Percentiles rank a stretch among this genome's conserved stretches.
Evolutionary conservation across 2,797 vertebrate genomes (phyloP).

Genomic region (Falco naumanni): DNA sequence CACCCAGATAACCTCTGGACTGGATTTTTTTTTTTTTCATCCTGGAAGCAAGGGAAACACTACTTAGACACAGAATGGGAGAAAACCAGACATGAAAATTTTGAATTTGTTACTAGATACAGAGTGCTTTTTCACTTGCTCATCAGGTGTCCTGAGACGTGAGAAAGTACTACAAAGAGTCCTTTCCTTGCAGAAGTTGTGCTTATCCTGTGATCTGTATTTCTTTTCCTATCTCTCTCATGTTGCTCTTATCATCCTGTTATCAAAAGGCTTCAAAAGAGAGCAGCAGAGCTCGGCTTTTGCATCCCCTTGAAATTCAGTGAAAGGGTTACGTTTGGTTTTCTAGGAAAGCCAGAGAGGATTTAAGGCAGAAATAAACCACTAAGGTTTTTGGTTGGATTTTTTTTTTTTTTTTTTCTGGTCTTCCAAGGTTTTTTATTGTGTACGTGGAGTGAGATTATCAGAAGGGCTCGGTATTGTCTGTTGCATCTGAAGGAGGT

Average conservation of each 20-base stretch:
- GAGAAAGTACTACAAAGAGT: not conserved
- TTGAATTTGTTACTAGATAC: not conserved
- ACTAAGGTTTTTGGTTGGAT: not conserved
- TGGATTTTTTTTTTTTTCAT: not conserved
- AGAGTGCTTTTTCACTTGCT: not conserved
- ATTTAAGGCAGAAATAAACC: not conserved
- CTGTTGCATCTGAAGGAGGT: not conserved
- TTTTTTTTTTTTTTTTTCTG: not conserved
- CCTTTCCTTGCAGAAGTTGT: not conserved
- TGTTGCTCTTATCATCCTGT: not conserved
- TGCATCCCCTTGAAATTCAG: not conserved
- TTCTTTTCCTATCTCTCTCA: not conserved
- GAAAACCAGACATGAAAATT: not conserved
- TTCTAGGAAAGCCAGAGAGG: not conserved
- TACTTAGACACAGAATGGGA: not conserved
- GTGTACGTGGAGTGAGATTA: not conserved
- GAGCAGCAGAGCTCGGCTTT: not conserved
- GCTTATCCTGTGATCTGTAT: not conserved
- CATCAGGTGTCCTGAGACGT: not conserved
- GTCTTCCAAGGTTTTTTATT: not conserved
- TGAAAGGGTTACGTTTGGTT: not conserved
- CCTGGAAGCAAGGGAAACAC: not conserved
- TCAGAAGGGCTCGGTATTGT: not conserved
- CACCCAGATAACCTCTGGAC: not conserved
- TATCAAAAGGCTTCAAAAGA: constrained; percentile 29